These are phyloP conservation scores for Tetragonisca angustula DNA, from an alignment of 2,888 invertebrate genomes.

Conservation along the genomic window DNA sequence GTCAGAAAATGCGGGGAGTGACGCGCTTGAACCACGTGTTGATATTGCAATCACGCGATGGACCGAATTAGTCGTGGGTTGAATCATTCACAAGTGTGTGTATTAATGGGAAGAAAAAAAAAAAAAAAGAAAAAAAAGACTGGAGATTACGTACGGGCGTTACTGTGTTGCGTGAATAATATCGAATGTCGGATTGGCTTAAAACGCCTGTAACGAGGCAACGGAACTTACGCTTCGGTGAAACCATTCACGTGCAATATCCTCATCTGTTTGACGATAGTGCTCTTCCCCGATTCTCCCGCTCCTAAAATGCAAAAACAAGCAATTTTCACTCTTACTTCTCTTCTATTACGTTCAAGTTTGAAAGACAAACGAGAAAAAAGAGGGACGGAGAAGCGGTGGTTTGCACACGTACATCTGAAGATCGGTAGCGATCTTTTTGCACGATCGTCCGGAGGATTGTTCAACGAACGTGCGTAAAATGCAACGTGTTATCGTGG, in stretches of 20 bases:
- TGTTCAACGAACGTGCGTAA: neutral
- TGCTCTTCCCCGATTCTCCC: constrained; percentile 99
- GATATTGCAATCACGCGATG: constrained; percentile 50
- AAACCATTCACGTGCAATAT: constrained; percentile 99
- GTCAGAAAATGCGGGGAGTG: constrained; percentile 4
- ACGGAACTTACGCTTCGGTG: constrained; percentile 92
- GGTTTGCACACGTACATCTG: neutral
- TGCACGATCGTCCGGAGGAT: neutral
- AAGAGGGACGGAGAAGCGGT: neutral
- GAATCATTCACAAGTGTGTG: constrained; percentile 50
- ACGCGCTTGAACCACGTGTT: constrained; percentile 62
- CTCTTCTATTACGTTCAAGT: neutral
- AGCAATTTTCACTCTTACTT: neutral
- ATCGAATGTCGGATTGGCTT: constrained; percentile 4
- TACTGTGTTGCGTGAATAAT: neutral
- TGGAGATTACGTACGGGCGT: constrained; percentile 7
- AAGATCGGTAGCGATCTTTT: neutral
- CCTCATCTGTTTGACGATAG: constrained; percentile 99
- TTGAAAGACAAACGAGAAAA: neutral
- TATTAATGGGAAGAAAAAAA: constrained; percentile 1
- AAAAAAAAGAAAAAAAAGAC: constrained; percentile 4
- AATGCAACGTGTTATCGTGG: neutral
- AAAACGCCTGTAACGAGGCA: constrained; percentile 2
- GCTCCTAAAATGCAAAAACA: constrained; percentile 87
- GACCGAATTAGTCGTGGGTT: constrained; percentile 38